A percentile compares a stretch with the other conserved stretches of the same genome.
These are phyloP conservation scores for Myoxocephalus aenaeus DNA, from an alignment of 2,797 vertebrate species.

Conservation along the genomic window DNA sequence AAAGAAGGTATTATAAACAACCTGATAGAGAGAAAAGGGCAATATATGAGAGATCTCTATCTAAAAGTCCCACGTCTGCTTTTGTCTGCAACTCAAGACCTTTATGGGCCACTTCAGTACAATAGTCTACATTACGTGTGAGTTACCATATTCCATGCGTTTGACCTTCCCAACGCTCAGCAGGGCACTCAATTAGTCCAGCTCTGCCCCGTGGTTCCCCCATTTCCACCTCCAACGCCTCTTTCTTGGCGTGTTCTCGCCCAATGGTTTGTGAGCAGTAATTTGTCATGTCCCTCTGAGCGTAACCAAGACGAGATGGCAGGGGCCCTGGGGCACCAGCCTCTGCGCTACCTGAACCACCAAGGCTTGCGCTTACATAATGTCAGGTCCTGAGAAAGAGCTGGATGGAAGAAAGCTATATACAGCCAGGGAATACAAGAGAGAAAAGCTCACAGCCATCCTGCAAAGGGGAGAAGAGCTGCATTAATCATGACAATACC, in stretches of 20 bases:
- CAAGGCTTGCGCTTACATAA: slow-evolving; percentile 75
- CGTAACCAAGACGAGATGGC: slow-evolving; percentile 77
- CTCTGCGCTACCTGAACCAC: slow-evolving; percentile 74
- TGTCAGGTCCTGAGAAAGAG: slow-evolving; percentile 57
- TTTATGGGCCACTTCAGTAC: slow-evolving; percentile 49
- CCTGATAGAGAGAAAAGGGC: slow-evolving; percentile 26
- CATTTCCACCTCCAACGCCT: slow-evolving; percentile 58
- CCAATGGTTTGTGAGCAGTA: slow-evolving; percentile 73
- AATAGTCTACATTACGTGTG: slow-evolving; percentile 43
- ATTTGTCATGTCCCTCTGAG: slow-evolving; percentile 82
- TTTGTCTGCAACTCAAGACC: slow-evolving; percentile 35
- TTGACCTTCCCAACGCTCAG: slow-evolving; percentile 69
- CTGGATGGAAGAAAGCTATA: slow-evolving; percentile 53
- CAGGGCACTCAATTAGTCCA: slow-evolving; percentile 55
- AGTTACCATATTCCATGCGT: slow-evolving; percentile 52
- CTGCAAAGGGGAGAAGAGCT: slow-evolving; percentile 54
- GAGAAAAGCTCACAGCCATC: slow-evolving; percentile 55
- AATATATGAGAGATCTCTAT: slow-evolving; percentile 42
- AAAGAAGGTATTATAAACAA: slow-evolving; percentile 6
- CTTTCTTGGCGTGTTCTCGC: slow-evolving; percentile 66
- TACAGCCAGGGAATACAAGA: slow-evolving; percentile 54
- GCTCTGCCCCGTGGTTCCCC: slow-evolving; percentile 58
- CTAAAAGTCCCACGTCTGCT: slow-evolving; percentile 44
- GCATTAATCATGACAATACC: slow-evolving; percentile 84
- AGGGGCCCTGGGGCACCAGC: slow-evolving; percentile 60